Evolutionary conservation across 2,888 invertebrate species (phyloP), one percentile per base, ranked within the genome.

Genomic region (Coleophora deauratella): DNA sequence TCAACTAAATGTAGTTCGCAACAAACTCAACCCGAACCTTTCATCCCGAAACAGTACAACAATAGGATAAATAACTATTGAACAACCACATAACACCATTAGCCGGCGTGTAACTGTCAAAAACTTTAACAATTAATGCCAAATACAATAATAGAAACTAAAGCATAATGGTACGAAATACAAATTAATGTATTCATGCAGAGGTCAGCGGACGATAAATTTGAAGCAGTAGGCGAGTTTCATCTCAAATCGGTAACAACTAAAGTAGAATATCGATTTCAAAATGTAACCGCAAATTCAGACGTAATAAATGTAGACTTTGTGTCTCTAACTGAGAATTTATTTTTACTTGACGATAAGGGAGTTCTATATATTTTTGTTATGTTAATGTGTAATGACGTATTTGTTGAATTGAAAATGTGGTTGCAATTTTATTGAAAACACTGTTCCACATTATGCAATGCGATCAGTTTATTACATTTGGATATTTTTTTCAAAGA

Each of bases 181-280:
- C 79, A 81, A 80, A 82, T 80, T 79, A 81, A 81, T 81, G 72
- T 77, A 79, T 79, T 76, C 76, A 72, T 59, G 51, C 50, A 59
- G 64, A 77, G 78, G 72, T 78, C 74, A 72, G 63, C 54, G 69
- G 55, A 69, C 67, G 62, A 69, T 66, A 65, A 62, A 54, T 51
- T 41, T 21, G 36, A 21, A 21, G 21, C n/a, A 14, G 15, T 46
- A 44, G 38, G 42, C 50, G 40, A 66, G 59, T 50, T 42, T 50
- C 34, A 46, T 34, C 34, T 14, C 28, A 39, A 28, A 7, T 10
- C n/a, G 4, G 28, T 9, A 34, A 7, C 3, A 27, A 7, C 2
- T 33, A 34, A 33, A 14, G 34, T 34, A 27, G 14, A 27, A 28
- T 39, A 34, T 34, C 4, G 13, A 12, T 27, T 34, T 11, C 9